phyloP scores from a whole-genome alignment of 35 echinoderm and acorn worm species.

The Patiria miniata region DNA sequence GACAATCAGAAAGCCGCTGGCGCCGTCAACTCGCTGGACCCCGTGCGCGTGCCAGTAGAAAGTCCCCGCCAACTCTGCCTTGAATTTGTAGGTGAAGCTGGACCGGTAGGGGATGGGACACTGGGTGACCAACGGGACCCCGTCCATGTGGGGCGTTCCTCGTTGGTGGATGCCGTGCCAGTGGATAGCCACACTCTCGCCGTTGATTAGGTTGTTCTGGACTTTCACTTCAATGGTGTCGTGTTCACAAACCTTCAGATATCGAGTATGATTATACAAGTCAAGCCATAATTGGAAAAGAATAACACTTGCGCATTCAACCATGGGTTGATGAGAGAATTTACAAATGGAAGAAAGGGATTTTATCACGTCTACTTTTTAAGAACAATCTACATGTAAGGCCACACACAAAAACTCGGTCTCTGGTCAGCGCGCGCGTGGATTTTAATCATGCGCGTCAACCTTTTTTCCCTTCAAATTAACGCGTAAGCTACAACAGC shows the following conservation, averaged over 20 bases:
- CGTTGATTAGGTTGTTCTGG: slow-evolving; percentile 55
- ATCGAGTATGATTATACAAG: too few relatives aligned
- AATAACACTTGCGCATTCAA: too few relatives aligned
- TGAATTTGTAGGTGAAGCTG: slow-evolving; percentile 80
- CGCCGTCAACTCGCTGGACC: slow-evolving; percentile 69
- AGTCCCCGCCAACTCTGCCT: slow-evolving; percentile 59
- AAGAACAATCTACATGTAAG: too few relatives aligned
- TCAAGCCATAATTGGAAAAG: too few relatives aligned
- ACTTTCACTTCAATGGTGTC: slow-evolving; percentile 75
- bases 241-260: slow-evolving; percentile 76
- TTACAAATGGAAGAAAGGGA: too few relatives aligned
- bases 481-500: too few relatives aligned
- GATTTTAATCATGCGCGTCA: too few relatives aligned
- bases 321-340: too few relatives aligned
- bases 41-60: slow-evolving; percentile 87
- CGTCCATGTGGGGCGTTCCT: slow-evolving; percentile 68
- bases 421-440: too few relatives aligned
- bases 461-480: too few relatives aligned
- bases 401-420: too few relatives aligned
- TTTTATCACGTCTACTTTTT: too few relatives aligned
- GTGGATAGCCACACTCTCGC: slow-evolving; percentile 77
- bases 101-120: slow-evolving; percentile 63
- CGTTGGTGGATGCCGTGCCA: slow-evolving; percentile 86
- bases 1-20: slow-evolving; percentile 62
- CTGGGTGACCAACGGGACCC: slow-evolving; percentile 73